Evolutionary conservation across 2,888 invertebrate genomes (phyloP), one percentile per base, ranked within the genome.

Genomic region (Heteropelma amictum): DNA sequence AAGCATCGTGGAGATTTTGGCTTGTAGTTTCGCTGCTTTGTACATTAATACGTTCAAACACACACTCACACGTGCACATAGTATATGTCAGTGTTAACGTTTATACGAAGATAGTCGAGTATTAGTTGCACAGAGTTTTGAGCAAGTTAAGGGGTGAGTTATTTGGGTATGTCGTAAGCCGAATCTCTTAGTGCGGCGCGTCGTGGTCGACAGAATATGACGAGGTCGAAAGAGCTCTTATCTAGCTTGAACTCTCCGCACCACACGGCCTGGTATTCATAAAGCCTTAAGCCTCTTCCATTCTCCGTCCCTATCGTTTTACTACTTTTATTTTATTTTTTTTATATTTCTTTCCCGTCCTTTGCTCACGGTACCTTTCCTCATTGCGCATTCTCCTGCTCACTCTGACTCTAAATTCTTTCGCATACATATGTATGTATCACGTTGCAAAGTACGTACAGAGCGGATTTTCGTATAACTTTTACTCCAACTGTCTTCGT

Each of bases 191-290:
- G n/a, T n/a, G 35, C 65, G 71, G 64, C 23, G 51, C 53, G 79
- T 51, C 72, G 70, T 26, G 70, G 76, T 64, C 73, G 72, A 67
- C 75, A 63, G 78, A 75, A 6, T 8, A 56, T 71, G 54, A 63
- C 56, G 64, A 64, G 49, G 64, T 64, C 38, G 56, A 64, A 75
- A 81, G 79, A 80, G 82, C 79, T 78, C 83, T 84, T 85, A 84
- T 84, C 85, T 83, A 79, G 81, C 83, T 80, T 82, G 82, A 83
- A 82, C 82, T 83, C 80, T 82, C 79, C 73, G 72, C 53, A 58
- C 21, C 79, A 73, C 72, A 76, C 79, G 77, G 74, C 77, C 8
- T 10, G 70, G 80, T 79, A 82, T 84, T 84, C 82, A 82, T 82
- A 83, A 84, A 83, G 82, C 83, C 82, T 78, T 83, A 83, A 83